These are phyloP conservation scores for Tachysurus fulvidraco DNA, from an alignment of 2,113 vertebrate genomes.

Conservation along the genomic window DNA sequence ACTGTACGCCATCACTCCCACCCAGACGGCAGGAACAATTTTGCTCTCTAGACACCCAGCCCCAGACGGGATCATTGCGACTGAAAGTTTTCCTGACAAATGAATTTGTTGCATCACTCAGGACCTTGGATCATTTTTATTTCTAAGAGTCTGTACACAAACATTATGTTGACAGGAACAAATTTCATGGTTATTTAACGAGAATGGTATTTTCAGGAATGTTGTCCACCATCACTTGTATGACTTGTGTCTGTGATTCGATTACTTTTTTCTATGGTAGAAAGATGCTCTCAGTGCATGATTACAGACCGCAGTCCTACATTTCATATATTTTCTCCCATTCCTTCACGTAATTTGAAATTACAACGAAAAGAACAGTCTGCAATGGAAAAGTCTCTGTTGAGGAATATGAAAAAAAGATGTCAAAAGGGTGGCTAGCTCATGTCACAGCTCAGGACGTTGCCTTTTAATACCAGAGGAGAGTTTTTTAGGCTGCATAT, in stretches of 20 bases:
- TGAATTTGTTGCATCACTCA: background rate
- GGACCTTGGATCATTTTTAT: background rate
- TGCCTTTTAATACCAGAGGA: background rate
- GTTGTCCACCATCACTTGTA: background rate
- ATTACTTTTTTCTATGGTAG: conserved; percentile 17
- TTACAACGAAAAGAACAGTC: background rate
- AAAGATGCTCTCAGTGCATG: background rate
- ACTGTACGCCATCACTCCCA: background rate
- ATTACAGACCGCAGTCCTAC: conserved; percentile 14
- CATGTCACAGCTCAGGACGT: background rate
- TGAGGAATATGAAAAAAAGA: background rate
- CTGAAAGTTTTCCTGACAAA: background rate
- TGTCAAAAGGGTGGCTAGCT: background rate
- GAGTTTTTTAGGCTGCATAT: conserved; percentile 11
- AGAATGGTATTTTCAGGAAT: background rate
- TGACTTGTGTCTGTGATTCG: conserved; percentile 5
- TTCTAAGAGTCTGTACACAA: background rate
- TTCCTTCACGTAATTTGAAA: conserved; percentile 20
- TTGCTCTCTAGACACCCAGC: background rate
- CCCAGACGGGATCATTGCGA: background rate
- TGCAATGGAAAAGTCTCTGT: background rate
- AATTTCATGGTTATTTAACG: background rate
- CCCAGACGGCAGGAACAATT: background rate
- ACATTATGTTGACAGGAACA: background rate
- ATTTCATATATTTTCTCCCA: conserved; percentile 9